Base-by-base conservation (phyloP, 2,797 vertebrate genomes). In the Melanotaenia boesemani region DNA sequence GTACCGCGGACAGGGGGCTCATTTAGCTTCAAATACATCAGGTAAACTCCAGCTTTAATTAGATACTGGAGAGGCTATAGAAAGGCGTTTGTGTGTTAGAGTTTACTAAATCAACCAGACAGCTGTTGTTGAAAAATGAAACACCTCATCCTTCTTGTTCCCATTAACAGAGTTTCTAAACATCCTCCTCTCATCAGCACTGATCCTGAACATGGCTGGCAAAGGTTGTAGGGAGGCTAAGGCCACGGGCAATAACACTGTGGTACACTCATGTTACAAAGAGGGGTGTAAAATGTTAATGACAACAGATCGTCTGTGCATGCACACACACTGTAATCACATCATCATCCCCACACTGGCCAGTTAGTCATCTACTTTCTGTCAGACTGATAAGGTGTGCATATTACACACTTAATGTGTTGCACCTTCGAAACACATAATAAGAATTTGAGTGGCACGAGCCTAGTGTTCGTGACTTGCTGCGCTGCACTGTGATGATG, bases 231-330 rank as follows among this genome's bases (percentile, higher is more conserved):
- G 59, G 61, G 36, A 46, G 76, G 77, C 70, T 70, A 54, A 74
- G 63, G 70, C 79, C 75, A 55, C 56, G 46, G 81, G 86, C 76
- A 67, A 73, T 63, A 54, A 79, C 39, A 55, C 75, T 52, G 80
- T 70, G 70, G 3, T 67, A 74, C 72, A 67, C 80, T 81, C 73
- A 82, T 62, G 67, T 71, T 77, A 87, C 82, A 85, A 82, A 86
- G 80, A 83, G 60, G 66, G 80, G 75, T 59, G 76, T 86, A 82
- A 89, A 89, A 89, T 86, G 84, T 88, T 85, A 82, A 89, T 84
- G 85, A 87, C 85, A 77, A 82, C 81, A 76, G 73, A 88, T 80
- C 28, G 52, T n/a, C 59, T 32, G 79, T 83, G 72, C 81, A 74
- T 67, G 79, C 80, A 84, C 79, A 67, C 78, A 61, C 72, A 34